A percentile compares a stretch with the other conserved stretches of the same genome.
Conservation (phyloP, 2,797 vertebrate genomes). For the Monodelphis domestica region DNA sequence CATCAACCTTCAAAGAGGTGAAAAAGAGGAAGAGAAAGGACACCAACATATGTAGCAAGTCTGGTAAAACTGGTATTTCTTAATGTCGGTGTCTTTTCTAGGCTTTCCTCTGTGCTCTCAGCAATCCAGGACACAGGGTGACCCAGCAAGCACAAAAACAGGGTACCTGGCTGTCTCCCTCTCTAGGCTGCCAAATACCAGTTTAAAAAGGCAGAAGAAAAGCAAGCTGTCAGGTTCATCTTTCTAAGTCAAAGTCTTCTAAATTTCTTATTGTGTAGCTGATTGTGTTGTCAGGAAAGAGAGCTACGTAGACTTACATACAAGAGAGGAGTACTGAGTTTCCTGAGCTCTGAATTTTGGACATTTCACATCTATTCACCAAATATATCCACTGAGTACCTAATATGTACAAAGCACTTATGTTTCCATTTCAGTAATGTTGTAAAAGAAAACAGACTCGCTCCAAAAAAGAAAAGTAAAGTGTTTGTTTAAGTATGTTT, state of each 20-base stretch:
- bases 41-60: conserved; percentile 9
- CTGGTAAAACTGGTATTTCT: conserved; percentile 50
- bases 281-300: not conserved
- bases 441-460: too few species aligned
- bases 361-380: conserved; percentile 29
- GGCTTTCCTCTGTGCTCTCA: conserved; percentile 27
- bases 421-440: too few species aligned
- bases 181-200: not conserved
- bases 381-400: conserved; percentile 17
- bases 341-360: not conserved
- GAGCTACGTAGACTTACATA: not conserved
- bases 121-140: conserved; percentile 33
- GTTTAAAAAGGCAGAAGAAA: not conserved
- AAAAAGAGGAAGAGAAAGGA: conserved; percentile 30
- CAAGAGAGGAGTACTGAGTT: not conserved
- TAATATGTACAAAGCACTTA: not conserved
- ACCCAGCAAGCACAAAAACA: conserved; percentile 24
- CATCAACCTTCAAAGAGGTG: not conserved
- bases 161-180: not conserved
- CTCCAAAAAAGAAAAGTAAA: too few species aligned
- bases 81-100: conserved; percentile 9
- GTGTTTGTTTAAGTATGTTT: too few species aligned
- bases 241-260: not conserved
- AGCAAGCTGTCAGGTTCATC: not conserved
- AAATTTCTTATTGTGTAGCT: not conserved